These are phyloP conservation scores for Drosophila azteca DNA, from an alignment of 1,140 invertebrate genomes.

Conservation along the genomic window DNA sequence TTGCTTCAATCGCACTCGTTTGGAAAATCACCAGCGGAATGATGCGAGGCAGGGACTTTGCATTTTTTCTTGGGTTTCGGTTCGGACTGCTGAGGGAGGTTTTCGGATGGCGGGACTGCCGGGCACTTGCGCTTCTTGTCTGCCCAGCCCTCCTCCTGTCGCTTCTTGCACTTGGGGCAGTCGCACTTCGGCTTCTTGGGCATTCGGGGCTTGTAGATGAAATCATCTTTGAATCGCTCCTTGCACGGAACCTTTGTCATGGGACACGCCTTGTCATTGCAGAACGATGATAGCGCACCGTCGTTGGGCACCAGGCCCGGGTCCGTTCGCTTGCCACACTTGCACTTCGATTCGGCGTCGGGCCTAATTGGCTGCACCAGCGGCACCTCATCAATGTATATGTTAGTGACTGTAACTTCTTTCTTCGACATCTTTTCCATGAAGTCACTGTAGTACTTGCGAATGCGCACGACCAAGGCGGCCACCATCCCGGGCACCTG, in stretches of 20 bases:
- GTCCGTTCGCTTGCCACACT: neutral
- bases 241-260: neutral
- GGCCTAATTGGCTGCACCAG: constrained; percentile 20
- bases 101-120: neutral
- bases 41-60: neutral
- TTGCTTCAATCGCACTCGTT: neutral
- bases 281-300: neutral
- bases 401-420: constrained; percentile 26
- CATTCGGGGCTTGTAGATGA: constrained; percentile 37
- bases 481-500: constrained; percentile 20
- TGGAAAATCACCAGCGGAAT: neutral
- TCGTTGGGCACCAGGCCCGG: constrained; percentile 29
- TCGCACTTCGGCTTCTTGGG: constrained; percentile 19
- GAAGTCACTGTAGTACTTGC: constrained; percentile 8
- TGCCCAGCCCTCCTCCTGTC: constrained; percentile 35
- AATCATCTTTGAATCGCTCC: constrained; percentile 6
- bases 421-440: constrained; percentile 4
- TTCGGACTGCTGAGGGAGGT: neutral
- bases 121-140: constrained; percentile 47
- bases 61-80: constrained; percentile 13
- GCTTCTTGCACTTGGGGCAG: constrained; percentile 44
- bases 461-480: neutral
- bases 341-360: neutral
- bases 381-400: constrained; percentile 47
- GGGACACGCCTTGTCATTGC: constrained; percentile 26